Evolutionary conservation across 1,140 invertebrate genomes (phyloP), one percentile per base, ranked within the genome.

Genomic region (Lanistes nyassanus): DNA sequence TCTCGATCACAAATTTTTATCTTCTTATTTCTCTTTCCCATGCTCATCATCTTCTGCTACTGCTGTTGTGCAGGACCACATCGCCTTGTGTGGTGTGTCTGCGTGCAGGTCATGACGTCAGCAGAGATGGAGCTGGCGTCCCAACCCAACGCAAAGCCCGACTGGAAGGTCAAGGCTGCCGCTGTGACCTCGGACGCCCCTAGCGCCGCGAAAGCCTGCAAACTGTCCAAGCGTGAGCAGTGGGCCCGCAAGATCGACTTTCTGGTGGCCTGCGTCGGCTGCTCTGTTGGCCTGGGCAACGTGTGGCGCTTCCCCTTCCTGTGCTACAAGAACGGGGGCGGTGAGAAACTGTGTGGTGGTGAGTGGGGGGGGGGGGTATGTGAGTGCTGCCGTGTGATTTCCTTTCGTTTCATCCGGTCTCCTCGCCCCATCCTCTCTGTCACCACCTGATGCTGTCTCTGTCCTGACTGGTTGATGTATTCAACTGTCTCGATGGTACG

Each of bases 261-360:
- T 80, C 83, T 91, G 23, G 75, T 91, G 19, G 90, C 90, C 13
- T 84, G 88, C 51, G 84, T 91, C 11, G 88, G 88, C 47, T 88
- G 87, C 75, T 89, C 90, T 21, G 90, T 91, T 7, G 90, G 90
- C 76, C 90, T 85, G 78, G 89, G 89, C 19, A 90, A 90, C 75
- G 89, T 90, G 5, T 90, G 90, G 90, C 76, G 90, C 11, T 90
- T 90, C 79, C 90, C 90, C 19, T 90, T 90, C 79, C 82, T 90
- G 29, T 90, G 90, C 74, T 90, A 88, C 77, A 89, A 88, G 78
- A 90, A 90, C 78, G 89, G 89, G 21, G 89, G 89, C 74, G 89
- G 88, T 87, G 58, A 78, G 79, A 73, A 11, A 3, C 47, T 72
- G 19, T 26, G 1, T 34, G 26, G 11, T 11, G 34, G 42, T 42